A percentile compares a stretch with the other conserved stretches of the same genome.
Conservation (phyloP, 2,113 vertebrate genomes). For the Microtus richardsoni region DNA sequence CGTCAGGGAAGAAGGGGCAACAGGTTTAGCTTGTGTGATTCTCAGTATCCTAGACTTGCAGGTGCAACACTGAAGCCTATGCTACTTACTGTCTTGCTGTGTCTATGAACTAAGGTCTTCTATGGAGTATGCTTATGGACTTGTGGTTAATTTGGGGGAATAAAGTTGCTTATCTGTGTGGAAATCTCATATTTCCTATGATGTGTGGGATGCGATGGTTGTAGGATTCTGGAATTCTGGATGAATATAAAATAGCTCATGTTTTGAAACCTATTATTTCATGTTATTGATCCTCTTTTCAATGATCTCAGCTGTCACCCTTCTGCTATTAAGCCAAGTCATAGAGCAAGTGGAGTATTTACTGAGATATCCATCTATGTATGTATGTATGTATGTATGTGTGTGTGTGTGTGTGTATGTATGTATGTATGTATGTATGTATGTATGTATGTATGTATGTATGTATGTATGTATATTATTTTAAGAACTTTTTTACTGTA, state of each 20-base stretch:
- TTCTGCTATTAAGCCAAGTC: not conserved
- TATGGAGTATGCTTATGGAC: not conserved
- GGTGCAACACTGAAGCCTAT: not conserved
- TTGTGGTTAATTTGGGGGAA: not conserved
- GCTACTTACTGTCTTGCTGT: not conserved
- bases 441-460: too few relatives aligned
- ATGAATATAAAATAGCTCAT: not conserved
- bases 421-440: too few relatives aligned
- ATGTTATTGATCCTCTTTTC: not conserved
- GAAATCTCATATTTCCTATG: not conserved
- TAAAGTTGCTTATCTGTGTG: not conserved
- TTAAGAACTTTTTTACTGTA: too few relatives aligned
- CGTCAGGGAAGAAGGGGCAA: not conserved
- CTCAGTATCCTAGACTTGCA: not conserved
- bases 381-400: too few relatives aligned
- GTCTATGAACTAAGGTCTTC: not conserved
- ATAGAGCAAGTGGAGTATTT: not conserved
- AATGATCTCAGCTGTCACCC: not conserved
- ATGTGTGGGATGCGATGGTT: not conserved
- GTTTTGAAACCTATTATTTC: not conserved
- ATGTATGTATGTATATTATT: too few relatives aligned
- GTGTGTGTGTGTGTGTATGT: too few relatives aligned
- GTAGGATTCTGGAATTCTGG: not conserved
- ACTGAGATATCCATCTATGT: not conserved
- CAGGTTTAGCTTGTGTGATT: not conserved